Conservation (phyloP, 2,113 vertebrate genomes). For the Sceloporus tristichus region DNA sequence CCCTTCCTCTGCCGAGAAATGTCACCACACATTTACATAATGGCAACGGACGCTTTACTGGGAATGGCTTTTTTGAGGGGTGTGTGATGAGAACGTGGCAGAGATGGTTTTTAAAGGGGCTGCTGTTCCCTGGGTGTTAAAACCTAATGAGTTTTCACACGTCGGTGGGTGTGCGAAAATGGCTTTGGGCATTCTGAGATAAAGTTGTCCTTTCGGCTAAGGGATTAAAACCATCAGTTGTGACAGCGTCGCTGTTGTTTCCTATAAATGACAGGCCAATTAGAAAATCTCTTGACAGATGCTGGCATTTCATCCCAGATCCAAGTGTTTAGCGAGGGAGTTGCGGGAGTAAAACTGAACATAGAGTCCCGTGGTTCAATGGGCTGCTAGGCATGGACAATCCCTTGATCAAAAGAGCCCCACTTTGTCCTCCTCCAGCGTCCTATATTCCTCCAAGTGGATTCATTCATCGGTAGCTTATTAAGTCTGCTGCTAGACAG, state of each 20-base stretch:
- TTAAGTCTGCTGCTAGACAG: constrained; percentile 7
- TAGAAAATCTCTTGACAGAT: constrained; percentile 19
- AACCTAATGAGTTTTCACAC: constrained; percentile 68
- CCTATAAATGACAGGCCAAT: constrained; percentile 23
- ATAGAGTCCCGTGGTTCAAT: background rate
- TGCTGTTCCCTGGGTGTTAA: constrained; percentile 56
- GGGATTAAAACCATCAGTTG: too few relatives aligned
- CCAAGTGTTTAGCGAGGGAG: too few relatives aligned
- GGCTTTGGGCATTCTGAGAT: constrained; percentile 40
- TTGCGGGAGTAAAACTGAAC: background rate
- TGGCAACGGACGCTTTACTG: constrained; percentile 46
- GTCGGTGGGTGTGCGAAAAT: constrained; percentile 34
- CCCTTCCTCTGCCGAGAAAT: constrained; percentile 18
- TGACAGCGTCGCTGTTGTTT: background rate
- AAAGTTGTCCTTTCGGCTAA: constrained; percentile 13
- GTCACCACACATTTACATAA: constrained; percentile 31
- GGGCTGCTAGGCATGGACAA: background rate
- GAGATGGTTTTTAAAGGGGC: background rate
- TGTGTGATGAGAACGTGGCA: constrained; percentile 34
- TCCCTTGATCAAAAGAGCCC: background rate
- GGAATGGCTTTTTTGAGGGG: constrained; percentile 47
- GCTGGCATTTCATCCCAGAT: too few relatives aligned
- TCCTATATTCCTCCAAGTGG: constrained; percentile 8
- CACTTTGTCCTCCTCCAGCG: background rate
- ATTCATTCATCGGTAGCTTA: constrained; percentile 6